phyloP scores from a whole-genome alignment of 2,888 invertebrate species.

The Stomorhina lunata region DNA sequence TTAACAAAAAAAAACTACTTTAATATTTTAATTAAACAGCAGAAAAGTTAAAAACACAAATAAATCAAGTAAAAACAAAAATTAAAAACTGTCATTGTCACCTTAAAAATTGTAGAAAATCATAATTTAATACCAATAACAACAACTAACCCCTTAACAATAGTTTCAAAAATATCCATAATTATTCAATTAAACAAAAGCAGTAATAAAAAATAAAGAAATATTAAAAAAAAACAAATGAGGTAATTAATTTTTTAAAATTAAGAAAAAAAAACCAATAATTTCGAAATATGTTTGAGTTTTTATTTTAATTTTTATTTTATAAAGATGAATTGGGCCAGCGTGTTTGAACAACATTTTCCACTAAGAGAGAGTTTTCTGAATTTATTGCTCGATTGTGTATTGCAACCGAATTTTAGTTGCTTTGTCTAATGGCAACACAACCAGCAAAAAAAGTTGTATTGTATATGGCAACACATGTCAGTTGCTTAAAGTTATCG shows the following conservation, averaged over 20 bases:
- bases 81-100: slow-evolving; percentile 29
- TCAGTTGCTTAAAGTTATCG: too few species aligned
- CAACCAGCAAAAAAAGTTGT: too few species aligned
- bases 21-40: slow-evolving; percentile 40
- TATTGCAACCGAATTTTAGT: too few species aligned
- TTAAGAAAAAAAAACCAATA: too few species aligned
- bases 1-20: slow-evolving; percentile 16
- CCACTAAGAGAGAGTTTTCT: too few species aligned
- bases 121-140: slow-evolving; percentile 50
- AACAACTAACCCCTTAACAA: slow-evolving; percentile 46
- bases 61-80: not conserved
- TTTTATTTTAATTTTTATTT: slow-evolving; percentile 30
- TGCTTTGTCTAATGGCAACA: too few species aligned
- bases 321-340: too few species aligned
- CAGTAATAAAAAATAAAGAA: not conserved
- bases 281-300: slow-evolving; percentile 17
- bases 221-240: slow-evolving; percentile 33
- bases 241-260: slow-evolving; percentile 54
- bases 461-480: too few species aligned
- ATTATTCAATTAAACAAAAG: slow-evolving; percentile 15
- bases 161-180: slow-evolving; percentile 56
- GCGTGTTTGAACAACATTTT: too few species aligned
- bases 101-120: slow-evolving; percentile 47
- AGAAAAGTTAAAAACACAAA: slow-evolving; percentile 11
- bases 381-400: too few species aligned